These are phyloP conservation scores for Pandemis heparana DNA, from an alignment of 2,888 invertebrate species.

Conservation along the genomic window DNA sequence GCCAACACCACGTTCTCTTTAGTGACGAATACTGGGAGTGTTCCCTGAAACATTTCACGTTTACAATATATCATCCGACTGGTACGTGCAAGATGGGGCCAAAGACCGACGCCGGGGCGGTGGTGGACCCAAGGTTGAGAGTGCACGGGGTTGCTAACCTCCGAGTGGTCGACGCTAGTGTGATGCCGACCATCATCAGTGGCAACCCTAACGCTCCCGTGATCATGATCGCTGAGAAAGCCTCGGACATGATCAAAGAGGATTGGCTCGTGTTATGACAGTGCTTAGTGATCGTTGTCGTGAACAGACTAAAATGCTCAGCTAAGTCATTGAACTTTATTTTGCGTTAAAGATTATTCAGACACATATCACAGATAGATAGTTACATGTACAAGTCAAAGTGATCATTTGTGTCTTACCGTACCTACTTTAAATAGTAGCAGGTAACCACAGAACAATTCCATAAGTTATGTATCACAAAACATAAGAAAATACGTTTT, in stretches of 20 bases:
- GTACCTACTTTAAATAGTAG: background rate
- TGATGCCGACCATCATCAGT: slow-evolving; percentile 95
- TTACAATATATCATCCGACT: slow-evolving; percentile 94
- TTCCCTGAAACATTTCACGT: slow-evolving; percentile 91
- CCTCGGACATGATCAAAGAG: slow-evolving; percentile 94
- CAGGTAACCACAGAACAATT: background rate
- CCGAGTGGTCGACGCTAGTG: slow-evolving; percentile 93
- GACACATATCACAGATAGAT: background rate
- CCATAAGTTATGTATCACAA: background rate
- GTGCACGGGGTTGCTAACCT: slow-evolving; percentile 92
- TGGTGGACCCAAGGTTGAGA: slow-evolving; percentile 91
- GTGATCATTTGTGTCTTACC: background rate
- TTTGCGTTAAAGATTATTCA: slow-evolving; percentile 5
- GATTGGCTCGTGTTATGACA: slow-evolving; percentile 90
- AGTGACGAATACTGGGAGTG: slow-evolving; percentile 96
- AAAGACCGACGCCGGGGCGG: slow-evolving; percentile 89
- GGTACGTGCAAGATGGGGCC: slow-evolving; percentile 96
- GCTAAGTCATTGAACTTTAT: slow-evolving; percentile 37
- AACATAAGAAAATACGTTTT: background rate
- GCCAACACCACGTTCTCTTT: slow-evolving; percentile 89
- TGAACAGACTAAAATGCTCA: slow-evolving; percentile 47
- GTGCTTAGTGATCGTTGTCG: slow-evolving; percentile 53
- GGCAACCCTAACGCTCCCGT: slow-evolving; percentile 96
- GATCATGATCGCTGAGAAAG: slow-evolving; percentile 97
- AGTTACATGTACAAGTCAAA: background rate